Evolutionary conservation across 2,113 vertebrate genomes (phyloP).

Genomic region (Brachypteracias leptosomus): DNA sequence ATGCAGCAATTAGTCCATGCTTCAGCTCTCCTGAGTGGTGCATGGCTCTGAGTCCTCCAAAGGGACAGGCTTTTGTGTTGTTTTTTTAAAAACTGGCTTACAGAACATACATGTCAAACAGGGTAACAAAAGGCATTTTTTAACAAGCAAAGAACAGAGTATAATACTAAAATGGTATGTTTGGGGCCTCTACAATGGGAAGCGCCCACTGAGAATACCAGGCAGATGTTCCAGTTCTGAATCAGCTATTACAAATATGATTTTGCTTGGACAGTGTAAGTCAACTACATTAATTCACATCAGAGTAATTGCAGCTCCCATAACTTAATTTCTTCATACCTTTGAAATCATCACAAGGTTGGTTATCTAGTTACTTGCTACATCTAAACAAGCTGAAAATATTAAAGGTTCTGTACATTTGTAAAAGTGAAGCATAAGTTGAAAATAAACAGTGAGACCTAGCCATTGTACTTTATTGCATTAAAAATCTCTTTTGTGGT

Average conservation of each 20-base stretch:
- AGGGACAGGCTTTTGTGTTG: not conserved
- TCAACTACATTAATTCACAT: conserved; percentile 33
- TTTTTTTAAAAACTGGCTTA: not conserved
- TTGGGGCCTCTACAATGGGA: not conserved
- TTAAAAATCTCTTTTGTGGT: not conserved
- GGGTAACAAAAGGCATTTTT: not conserved
- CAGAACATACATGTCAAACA: not conserved
- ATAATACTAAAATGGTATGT: not conserved
- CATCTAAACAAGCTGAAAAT: not conserved
- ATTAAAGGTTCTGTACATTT: not conserved
- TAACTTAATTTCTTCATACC: conserved; percentile 23
- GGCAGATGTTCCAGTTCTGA: conserved; percentile 49
- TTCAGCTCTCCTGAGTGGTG: not conserved
- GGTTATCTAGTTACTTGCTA: not conserved
- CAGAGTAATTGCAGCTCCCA: conserved; percentile 19
- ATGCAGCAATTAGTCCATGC: not conserved
- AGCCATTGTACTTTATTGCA: not conserved
- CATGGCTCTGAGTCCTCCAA: not conserved
- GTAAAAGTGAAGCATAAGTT: not conserved
- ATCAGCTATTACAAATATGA: conserved; percentile 23
- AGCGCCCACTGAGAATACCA: not conserved
- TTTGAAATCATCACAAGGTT: not conserved
- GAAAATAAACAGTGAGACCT: not conserved
- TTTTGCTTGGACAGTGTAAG: conserved; percentile 24
- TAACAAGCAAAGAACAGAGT: not conserved